phyloP scores from a whole-genome alignment of 1,140 invertebrate species.

The Trichonephila inaurata region DNA sequence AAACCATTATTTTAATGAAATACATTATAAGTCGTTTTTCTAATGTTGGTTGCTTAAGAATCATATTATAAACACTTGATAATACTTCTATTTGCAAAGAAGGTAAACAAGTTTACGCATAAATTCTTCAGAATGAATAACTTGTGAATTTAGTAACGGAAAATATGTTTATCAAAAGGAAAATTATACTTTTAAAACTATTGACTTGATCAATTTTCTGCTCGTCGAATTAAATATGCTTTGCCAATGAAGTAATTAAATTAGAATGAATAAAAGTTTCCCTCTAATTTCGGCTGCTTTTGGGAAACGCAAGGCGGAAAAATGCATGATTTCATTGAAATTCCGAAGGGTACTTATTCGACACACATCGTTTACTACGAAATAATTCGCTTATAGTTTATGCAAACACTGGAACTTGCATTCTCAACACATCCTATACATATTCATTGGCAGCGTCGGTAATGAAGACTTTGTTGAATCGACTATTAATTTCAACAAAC shows the following conservation, averaged over 20 bases:
- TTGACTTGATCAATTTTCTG: too few species aligned
- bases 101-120: too few species aligned
- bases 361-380: slow-evolving; percentile 28
- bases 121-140: too few species aligned
- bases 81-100: too few species aligned
- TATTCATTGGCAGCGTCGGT: slow-evolving; percentile 39
- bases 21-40: too few species aligned
- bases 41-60: too few species aligned
- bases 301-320: background rate
- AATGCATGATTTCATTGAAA: slow-evolving; percentile 13
- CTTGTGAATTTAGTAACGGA: too few species aligned
- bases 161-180: background rate
- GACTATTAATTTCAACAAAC: slow-evolving; percentile 65
- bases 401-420: slow-evolving; percentile 42
- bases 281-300: background rate
- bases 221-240: background rate
- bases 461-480: slow-evolving; percentile 53
- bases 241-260: background rate
- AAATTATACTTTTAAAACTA: background rate
- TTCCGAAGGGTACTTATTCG: background rate
- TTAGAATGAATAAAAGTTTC: background rate
- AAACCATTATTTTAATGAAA: too few species aligned
- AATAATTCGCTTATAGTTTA: slow-evolving; percentile 51
- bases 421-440: slow-evolving; percentile 41
- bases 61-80: too few species aligned